These are phyloP conservation scores for rabbit (Oryctolagus cuniculus) DNA, from an alignment of 2,113 vertebrate species.

Conservation along the genomic window DNA sequence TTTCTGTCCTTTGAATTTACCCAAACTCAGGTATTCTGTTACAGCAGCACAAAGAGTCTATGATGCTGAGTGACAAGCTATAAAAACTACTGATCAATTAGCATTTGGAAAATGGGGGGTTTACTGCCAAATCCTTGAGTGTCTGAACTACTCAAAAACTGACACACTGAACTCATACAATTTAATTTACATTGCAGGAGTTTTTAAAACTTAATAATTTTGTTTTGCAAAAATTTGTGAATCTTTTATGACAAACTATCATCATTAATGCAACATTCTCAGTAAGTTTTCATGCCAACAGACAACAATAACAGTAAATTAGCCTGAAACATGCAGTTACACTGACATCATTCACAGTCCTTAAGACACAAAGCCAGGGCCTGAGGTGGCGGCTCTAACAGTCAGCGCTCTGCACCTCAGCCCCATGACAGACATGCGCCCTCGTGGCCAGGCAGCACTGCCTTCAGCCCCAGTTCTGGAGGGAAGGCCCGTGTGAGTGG, in stretches of 20 bases:
- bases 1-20: not conserved
- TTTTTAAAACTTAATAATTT: not conserved
- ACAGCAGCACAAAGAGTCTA: not conserved
- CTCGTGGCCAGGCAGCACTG: not conserved
- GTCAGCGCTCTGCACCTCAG: rapidly evolving
- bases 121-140: no score
- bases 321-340: not conserved
- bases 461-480: not conserved
- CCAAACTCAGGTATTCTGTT: not conserved
- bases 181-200: not conserved
- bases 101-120: not conserved
- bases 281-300: not conserved
- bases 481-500: no score
- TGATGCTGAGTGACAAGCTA: not conserved
- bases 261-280: not conserved
- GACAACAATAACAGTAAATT: not conserved
- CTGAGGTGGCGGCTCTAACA: rapidly evolving
- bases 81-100: not conserved
- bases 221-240: not conserved
- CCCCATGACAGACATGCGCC: not conserved
- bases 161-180: not conserved
- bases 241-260: not conserved
- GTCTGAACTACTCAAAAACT: not conserved
- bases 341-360: not conserved
- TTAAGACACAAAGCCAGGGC: no score